Conservation (phyloP, 2,888 invertebrate genomes). For the Drosophila conformis region DNA sequence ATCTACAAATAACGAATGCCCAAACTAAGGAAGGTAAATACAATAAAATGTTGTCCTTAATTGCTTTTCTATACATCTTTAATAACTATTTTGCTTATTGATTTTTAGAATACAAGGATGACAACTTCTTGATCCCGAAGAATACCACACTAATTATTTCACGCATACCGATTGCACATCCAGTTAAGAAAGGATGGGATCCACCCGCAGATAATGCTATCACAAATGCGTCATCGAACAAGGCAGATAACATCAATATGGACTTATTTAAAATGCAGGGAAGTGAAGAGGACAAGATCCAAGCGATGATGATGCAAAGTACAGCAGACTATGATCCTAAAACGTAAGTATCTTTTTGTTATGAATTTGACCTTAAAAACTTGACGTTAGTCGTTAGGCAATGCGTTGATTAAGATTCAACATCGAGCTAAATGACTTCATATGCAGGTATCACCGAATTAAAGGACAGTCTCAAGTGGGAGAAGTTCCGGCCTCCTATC, state of each 20-base stretch:
- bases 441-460: conserved; percentile 92
- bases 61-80: neutral
- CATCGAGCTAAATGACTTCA: neutral
- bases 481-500: conserved; percentile 95
- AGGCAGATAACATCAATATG: conserved; percentile 88
- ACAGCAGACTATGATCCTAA: conserved; percentile 98
- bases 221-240: conserved; percentile 41
- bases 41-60: neutral
- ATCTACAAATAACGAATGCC: conserved; percentile 97
- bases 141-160: conserved; percentile 98
- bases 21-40: conserved; percentile 96
- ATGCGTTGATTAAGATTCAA: neutral
- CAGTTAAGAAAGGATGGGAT: conserved; percentile 92
- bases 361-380: neutral
- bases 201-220: conserved; percentile 82
- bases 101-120: conserved; percentile 94
- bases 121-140: conserved; percentile 96
- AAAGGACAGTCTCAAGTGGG: conserved; percentile 95
- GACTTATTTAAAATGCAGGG: conserved; percentile 96
- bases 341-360: conserved; percentile 88
- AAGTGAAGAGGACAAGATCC: conserved; percentile 98
- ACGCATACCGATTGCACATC: conserved; percentile 93
- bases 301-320: conserved; percentile 98
- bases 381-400: neutral
- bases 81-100: neutral